A percentile compares a stretch with the other conserved stretches of the same genome.
Evolutionary conservation across 2,797 vertebrate genomes (phyloP).

Genomic region (Xiphorhynchus erythropygius): DNA sequence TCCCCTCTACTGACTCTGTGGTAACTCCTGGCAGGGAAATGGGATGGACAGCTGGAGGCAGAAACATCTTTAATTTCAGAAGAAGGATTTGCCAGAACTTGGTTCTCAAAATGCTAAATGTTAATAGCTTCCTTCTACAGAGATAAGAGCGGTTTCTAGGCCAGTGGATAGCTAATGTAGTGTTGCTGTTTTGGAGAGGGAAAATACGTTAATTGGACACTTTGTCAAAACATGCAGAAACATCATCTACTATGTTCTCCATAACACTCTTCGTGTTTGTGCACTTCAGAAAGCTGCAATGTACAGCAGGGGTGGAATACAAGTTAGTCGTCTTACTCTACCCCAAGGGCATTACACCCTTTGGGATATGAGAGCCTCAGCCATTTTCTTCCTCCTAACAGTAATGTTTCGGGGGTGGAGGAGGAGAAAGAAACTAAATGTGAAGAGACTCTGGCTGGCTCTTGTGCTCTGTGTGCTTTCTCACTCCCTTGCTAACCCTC

Average conservation of each 20-base stretch:
- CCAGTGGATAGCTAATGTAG: neutral
- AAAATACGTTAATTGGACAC: neutral
- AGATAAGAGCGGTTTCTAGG: constrained; percentile 9
- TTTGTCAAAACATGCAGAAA: neutral
- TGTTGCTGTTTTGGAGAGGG: neutral
- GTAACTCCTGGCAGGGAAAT: neutral
- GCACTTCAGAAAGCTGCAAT: neutral
- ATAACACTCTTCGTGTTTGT: neutral
- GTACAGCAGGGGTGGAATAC: neutral
- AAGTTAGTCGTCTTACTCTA: neutral
- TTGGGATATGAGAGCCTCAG: neutral
- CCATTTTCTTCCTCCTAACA: neutral
- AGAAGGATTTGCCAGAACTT: neutral
- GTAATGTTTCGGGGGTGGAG: neutral
- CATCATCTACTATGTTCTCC: neutral
- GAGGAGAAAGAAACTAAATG: neutral
- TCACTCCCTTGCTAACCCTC: constrained; percentile 24
- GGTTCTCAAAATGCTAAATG: neutral
- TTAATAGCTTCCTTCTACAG: constrained; percentile 11
- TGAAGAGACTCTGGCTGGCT: constrained; percentile 7
- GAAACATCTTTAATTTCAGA: neutral
- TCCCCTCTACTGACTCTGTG: neutral
- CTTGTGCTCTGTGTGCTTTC: neutral
- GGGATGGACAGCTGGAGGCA: constrained; percentile 5
- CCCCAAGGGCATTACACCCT: neutral